Evolutionary conservation across 2,113 vertebrate species (phyloP).

Genomic region (Cyanoliseus patagonus): DNA sequence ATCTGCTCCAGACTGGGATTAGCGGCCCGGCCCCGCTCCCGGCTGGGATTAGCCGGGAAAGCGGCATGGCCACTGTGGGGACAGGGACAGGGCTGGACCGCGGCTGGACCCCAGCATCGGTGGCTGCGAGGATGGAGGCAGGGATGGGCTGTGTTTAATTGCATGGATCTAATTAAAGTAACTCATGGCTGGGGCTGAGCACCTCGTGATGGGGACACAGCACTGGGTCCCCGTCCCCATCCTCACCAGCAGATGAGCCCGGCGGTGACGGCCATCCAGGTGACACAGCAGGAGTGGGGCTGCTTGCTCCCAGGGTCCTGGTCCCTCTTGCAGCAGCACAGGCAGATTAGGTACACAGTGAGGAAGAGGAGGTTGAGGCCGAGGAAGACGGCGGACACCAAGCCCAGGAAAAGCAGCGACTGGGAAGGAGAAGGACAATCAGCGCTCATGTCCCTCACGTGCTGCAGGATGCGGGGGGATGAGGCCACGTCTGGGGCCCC

Average conservation of each 20-base stretch:
- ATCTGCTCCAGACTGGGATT: constrained; percentile 54
- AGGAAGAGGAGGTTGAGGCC: constrained; percentile 91
- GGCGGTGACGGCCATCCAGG: constrained; percentile 87
- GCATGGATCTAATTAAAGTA: neutral
- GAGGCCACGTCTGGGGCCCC: neutral
- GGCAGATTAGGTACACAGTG: constrained; percentile 83
- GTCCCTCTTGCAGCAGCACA: constrained; percentile 85
- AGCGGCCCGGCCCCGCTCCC: neutral
- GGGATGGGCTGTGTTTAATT: neutral
- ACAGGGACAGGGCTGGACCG: neutral
- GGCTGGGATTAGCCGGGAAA: neutral
- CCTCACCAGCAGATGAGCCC: constrained; percentile 94
- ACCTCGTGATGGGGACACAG: neutral
- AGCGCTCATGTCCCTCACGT: neutral
- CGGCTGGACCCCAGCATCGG: neutral
- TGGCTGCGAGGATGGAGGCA: neutral
- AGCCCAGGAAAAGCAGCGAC: constrained; percentile 90
- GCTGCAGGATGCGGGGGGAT: neutral
- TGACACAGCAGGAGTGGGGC: constrained; percentile 84
- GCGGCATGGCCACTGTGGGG: neutral
- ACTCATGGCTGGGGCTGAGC: fast-evolving
- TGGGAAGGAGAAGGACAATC: constrained; percentile 28
- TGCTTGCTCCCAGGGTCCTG: constrained; percentile 80
- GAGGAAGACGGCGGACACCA: constrained; percentile 84
- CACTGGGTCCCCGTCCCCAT: fast-evolving